phyloP scores from a whole-genome alignment of 1,140 invertebrate genomes.

The Brachionus asplanchnoidis region DNA sequence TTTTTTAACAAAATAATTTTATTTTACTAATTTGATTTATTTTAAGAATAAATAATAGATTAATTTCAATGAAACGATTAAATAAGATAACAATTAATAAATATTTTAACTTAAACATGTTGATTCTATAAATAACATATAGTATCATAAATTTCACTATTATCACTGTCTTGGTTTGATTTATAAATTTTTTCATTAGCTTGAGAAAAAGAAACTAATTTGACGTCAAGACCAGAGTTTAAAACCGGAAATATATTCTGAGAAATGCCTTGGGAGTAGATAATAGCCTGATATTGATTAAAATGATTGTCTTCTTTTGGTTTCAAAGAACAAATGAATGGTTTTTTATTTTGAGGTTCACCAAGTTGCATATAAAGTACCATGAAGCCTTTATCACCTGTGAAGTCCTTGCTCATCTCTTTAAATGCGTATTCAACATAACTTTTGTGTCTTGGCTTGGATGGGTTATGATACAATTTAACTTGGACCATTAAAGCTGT shows the following conservation, averaged over 20 bases:
- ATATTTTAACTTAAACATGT: neutral
- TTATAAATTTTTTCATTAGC: neutral
- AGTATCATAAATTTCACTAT: neutral
- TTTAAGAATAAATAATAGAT: too few relatives aligned
- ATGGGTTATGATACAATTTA: neutral
- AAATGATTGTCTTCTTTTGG: neutral
- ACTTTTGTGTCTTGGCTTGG: neutral
- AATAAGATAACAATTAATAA: neutral
- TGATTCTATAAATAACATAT: neutral
- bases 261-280: neutral
- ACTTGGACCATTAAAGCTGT: slow-evolving; percentile 16
- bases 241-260: neutral
- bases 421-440: neutral
- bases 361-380: slow-evolving; percentile 16
- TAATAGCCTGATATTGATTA: neutral
- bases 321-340: neutral
- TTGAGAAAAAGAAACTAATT: neutral
- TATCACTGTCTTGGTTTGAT: neutral
- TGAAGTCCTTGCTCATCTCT: neutral
- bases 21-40: too few relatives aligned
- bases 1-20: too few relatives aligned
- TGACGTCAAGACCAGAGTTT: neutral
- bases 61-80: neutral
- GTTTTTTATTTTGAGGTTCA: neutral
- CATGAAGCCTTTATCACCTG: neutral